Conservation (phyloP, 2,797 vertebrate genomes). For the Dicrostonyx torquatus region DNA sequence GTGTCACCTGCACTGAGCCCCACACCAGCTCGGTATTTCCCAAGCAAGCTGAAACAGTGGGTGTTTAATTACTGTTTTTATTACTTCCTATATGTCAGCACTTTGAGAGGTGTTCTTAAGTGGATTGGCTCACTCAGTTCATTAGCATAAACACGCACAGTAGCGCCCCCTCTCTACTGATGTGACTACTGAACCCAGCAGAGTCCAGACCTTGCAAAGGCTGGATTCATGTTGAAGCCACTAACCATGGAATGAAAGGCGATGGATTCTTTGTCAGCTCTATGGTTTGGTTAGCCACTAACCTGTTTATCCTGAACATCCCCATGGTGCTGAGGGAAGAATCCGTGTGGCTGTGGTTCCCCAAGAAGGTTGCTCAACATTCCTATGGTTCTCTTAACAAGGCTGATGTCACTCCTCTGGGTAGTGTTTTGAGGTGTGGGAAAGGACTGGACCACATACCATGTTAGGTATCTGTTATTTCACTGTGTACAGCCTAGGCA, state of each 20-base stretch:
- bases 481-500: background rate
- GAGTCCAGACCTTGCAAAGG: background rate
- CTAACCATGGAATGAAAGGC: background rate
- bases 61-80: constrained; percentile 67
- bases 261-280: background rate
- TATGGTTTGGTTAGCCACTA: background rate
- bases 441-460: background rate
- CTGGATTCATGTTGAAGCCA: background rate
- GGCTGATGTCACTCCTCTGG: constrained; percentile 2
- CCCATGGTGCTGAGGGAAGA: constrained; percentile 1
- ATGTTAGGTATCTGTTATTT: constrained; percentile 41
- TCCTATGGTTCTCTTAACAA: constrained; percentile 15
- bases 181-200: constrained; percentile 16
- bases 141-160: background rate
- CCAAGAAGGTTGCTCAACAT: constrained; percentile 20
- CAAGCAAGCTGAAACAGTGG: constrained; percentile 36
- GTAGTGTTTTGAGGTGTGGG: constrained; percentile 11
- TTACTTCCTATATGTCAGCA: constrained; percentile 48
- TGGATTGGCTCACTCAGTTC: background rate
- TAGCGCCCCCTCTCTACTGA: background rate
- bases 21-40: constrained; percentile 29
- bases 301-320: background rate
- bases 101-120: constrained; percentile 42
- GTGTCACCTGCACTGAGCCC: background rate
- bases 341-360: background rate